Conservation (phyloP, 1,140 invertebrate species). For the Hypsibius dujardini region DNA sequence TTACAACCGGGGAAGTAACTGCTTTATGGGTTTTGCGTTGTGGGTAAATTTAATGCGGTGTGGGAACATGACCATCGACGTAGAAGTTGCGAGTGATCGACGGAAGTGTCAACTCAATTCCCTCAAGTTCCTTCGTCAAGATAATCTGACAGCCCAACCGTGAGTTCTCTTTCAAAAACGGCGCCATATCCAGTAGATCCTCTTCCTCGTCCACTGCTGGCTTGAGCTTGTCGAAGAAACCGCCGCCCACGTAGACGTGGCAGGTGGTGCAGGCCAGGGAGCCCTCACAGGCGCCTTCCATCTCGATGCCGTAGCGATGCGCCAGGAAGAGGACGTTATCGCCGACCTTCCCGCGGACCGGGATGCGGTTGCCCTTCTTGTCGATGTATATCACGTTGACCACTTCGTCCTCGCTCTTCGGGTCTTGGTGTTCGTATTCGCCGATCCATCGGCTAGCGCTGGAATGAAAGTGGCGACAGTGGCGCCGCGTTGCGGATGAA, state of each 20-base stretch:
- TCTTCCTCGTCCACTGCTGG: slow-evolving; percentile 73
- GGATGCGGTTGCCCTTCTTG: slow-evolving; percentile 57
- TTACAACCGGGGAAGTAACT: too few species aligned
- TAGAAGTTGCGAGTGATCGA: slow-evolving; percentile 90
- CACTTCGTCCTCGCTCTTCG: slow-evolving; percentile 72
- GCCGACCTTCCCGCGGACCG: slow-evolving; percentile 76
- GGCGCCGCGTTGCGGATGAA: too few species aligned
- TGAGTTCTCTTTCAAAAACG: slow-evolving; percentile 86
- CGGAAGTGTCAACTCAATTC: slow-evolving; percentile 66
- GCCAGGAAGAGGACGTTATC: slow-evolving; percentile 87
- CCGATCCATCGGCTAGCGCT: slow-evolving; percentile 33
- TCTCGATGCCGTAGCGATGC: slow-evolving; percentile 71
- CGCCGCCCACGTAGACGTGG: slow-evolving; percentile 76
- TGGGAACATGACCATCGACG: slow-evolving; percentile 86
- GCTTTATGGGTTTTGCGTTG: too few species aligned
- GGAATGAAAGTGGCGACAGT: neutral
- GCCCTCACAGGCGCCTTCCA: slow-evolving; percentile 97
- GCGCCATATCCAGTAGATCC: slow-evolving; percentile 88
- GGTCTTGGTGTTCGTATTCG: slow-evolving; percentile 80
- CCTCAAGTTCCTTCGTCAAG: slow-evolving; percentile 74
- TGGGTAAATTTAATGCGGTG: slow-evolving; percentile 73
- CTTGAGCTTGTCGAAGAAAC: slow-evolving; percentile 52
- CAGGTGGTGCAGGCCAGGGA: slow-evolving; percentile 94
- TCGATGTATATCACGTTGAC: slow-evolving; percentile 74
- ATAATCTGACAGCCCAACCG: slow-evolving; percentile 90